A percentile compares a stretch with the other conserved stretches of the same genome.
These are phyloP conservation scores for Harmothoe impar DNA, from an alignment of 2,888 invertebrate genomes.

Conservation along the genomic window DNA sequence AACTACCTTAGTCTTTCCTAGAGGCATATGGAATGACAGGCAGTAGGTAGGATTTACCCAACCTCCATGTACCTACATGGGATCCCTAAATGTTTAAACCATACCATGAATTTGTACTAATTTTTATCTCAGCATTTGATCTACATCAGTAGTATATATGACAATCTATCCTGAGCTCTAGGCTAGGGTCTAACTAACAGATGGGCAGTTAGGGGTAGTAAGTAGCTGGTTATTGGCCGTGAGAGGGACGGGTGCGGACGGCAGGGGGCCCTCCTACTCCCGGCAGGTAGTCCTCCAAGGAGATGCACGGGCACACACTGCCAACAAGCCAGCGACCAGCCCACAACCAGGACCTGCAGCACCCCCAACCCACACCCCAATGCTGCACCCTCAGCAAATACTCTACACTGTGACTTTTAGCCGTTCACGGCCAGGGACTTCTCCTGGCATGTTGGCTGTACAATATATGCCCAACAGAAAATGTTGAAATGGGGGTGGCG, in stretches of 20 bases:
- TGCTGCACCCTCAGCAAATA: constrained; percentile 15
- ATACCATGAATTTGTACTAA: too few relatives aligned
- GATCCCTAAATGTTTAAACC: too few relatives aligned
- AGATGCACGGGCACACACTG: constrained; percentile 57
- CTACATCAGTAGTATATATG: too few relatives aligned
- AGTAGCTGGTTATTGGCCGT: background rate
- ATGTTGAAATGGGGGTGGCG: background rate
- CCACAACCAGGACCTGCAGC: background rate
- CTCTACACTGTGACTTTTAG: constrained; percentile 32
- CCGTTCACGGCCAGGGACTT: background rate
- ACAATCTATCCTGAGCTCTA: too few relatives aligned
- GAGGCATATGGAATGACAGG: too few relatives aligned
- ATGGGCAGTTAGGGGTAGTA: background rate
- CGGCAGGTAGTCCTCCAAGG: constrained; percentile 26
- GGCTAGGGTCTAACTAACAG: too few relatives aligned
- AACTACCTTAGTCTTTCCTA: too few relatives aligned
- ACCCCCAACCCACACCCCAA: background rate
- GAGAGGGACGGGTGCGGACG: background rate
- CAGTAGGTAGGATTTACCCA: too few relatives aligned
- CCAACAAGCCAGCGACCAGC: constrained; percentile 25
- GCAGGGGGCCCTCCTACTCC: constrained; percentile 26
- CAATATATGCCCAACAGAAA: constrained; percentile 5
- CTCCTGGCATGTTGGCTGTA: constrained; percentile 11
- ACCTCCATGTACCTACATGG: too few relatives aligned
- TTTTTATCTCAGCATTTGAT: too few relatives aligned